phyloP scores from a whole-genome alignment of 2,888 invertebrate genomes.

The Athetis lepigone region DNA sequence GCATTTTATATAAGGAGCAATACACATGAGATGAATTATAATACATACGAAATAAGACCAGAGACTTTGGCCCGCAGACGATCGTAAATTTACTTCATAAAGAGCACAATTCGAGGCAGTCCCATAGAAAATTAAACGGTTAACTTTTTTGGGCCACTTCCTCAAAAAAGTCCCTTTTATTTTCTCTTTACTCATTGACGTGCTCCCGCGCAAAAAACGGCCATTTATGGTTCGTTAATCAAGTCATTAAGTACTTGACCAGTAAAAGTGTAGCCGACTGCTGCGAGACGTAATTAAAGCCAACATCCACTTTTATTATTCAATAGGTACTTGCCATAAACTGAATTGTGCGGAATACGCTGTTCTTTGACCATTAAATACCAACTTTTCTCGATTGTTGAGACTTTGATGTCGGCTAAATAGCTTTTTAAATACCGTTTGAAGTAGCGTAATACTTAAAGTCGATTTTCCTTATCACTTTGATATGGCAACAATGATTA shows the following conservation, averaged over 20 bases:
- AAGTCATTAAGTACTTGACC: constrained; percentile 67
- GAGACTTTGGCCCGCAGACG: constrained; percentile 52
- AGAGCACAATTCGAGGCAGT: constrained; percentile 48
- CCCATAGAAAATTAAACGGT: constrained; percentile 58
- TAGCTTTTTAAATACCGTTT: constrained; percentile 62
- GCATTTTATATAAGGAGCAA: constrained; percentile 37
- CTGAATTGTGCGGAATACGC: constrained; percentile 54
- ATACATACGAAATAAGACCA: constrained; percentile 38
- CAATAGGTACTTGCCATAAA: constrained; percentile 63
- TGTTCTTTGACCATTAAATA: constrained; percentile 63
- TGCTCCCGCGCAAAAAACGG: constrained; percentile 55
- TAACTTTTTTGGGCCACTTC: constrained; percentile 47
- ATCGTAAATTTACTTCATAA: constrained; percentile 62
- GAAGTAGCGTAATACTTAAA: constrained; percentile 49
- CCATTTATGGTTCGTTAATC: constrained; percentile 74
- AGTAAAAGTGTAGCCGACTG: constrained; percentile 59
- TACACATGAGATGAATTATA: constrained; percentile 60
- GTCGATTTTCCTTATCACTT: constrained; percentile 53
- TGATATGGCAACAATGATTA: constrained; percentile 40
- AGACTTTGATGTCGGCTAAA: constrained; percentile 65
- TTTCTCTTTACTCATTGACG: constrained; percentile 54
- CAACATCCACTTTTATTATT: constrained; percentile 66
- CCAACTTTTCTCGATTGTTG: constrained; percentile 58
- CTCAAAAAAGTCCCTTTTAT: constrained; percentile 53
- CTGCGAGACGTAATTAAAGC: constrained; percentile 68